Percentiles rank a stretch among this genome's conserved stretches.
Conservation (phyloP, 2,113 vertebrate genomes). For the Pangasianodon gigas region DNA sequence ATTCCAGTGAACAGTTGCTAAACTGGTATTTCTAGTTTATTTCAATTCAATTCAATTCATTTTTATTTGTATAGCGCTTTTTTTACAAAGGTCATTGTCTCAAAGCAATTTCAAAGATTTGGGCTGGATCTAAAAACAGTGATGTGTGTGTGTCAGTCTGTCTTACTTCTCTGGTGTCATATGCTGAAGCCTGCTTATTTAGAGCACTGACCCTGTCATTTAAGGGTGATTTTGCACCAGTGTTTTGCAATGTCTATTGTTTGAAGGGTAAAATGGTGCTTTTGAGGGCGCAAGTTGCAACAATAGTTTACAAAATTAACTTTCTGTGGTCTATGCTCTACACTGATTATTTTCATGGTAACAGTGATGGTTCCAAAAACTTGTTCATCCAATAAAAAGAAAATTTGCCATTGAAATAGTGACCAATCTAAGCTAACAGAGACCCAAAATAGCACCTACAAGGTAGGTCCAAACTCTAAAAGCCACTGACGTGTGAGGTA, state of each 20-base stretch:
- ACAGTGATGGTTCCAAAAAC: background rate
- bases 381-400: background rate
- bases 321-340: background rate
- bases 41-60: too few relatives aligned
- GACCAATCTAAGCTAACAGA: background rate
- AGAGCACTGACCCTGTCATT: background rate
- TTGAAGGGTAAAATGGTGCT: background rate
- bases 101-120: background rate
- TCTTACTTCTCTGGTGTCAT: conserved; percentile 6
- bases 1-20: background rate
- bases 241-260: conserved; percentile 26
- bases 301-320: conserved; percentile 6
- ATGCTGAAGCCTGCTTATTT: conserved; percentile 14
- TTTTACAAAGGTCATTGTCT: too few relatives aligned
- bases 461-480: background rate
- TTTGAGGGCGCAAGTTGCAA: background rate
- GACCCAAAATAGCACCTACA: background rate
- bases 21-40: conserved; percentile 1
- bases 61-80: too few relatives aligned
- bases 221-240: background rate
- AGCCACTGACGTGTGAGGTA: background rate
- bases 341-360: background rate
- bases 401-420: background rate
- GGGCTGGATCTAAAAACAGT: background rate
- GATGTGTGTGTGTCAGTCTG: background rate